Conservation (phyloP, 2,797 vertebrate genomes). For the Sebastes taczanowskii region DNA sequence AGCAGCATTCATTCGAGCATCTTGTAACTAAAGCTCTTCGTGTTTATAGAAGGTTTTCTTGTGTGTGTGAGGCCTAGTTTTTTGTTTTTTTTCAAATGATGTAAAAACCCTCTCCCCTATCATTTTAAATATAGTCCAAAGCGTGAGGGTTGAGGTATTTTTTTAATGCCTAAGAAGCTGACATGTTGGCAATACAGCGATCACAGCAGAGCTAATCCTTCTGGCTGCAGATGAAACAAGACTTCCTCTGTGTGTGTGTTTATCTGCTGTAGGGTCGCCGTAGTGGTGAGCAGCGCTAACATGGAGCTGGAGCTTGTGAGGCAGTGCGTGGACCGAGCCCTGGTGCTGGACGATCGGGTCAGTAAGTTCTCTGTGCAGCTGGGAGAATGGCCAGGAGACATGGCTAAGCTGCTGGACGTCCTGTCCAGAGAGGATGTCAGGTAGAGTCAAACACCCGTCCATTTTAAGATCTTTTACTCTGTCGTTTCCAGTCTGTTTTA, state of each 20-base stretch:
- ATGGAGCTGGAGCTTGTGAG: conserved; percentile 87
- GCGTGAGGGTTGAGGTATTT: not conserved
- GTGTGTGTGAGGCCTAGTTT: not conserved
- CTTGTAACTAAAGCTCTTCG: not conserved
- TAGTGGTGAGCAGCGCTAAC: conserved; percentile 90
- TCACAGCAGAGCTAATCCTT: conserved; percentile 27
- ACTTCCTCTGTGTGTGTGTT: not conserved
- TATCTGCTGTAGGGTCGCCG: conserved; percentile 82
- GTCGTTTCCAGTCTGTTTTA: not conserved
- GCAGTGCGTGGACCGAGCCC: conserved; percentile 88
- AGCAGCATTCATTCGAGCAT: not conserved
- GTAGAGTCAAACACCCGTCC: conserved; percentile 63
- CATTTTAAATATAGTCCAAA: not conserved
- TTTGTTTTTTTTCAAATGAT: not conserved
- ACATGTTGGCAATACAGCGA: not conserved
- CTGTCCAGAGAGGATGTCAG: conserved; percentile 89
- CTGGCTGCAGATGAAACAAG: conserved; percentile 29
- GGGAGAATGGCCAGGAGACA: conserved; percentile 85
- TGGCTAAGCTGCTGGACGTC: conserved; percentile 89
- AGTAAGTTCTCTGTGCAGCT: conserved; percentile 88
- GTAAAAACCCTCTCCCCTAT: not conserved
- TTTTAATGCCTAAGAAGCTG: not conserved
- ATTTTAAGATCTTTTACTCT: not conserved
- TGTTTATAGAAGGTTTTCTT: not conserved
- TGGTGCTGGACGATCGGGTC: conserved; percentile 87